Evolutionary conservation across 2,797 vertebrate genomes (phyloP).

Genomic region (Xenentodon cancila): DNA sequence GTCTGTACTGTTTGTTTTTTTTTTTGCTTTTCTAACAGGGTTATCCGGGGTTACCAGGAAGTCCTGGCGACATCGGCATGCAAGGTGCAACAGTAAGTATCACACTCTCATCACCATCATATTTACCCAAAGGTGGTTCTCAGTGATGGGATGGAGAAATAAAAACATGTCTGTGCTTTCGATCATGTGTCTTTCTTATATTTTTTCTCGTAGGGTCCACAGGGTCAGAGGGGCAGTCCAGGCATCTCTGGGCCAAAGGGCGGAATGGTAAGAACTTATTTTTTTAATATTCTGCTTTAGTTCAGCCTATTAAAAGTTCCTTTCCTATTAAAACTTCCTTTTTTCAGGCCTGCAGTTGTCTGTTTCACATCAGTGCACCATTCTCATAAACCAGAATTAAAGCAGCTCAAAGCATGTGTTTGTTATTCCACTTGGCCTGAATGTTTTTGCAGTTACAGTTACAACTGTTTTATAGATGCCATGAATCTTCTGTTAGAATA

Average conservation of each 20-base stretch:
- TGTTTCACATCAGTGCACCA: constrained; percentile 32
- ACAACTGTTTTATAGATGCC: constrained; percentile 28
- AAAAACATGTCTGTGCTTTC: background rate
- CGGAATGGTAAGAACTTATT: constrained; percentile 84
- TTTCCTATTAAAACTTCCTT: background rate
- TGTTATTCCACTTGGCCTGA: constrained; percentile 29
- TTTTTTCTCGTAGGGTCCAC: constrained; percentile 81
- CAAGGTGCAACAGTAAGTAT: constrained; percentile 89
- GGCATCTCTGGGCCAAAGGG: constrained; percentile 90
- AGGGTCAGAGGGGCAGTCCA: constrained; percentile 86
- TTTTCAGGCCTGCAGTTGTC: constrained; percentile 15
- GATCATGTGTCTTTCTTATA: background rate
- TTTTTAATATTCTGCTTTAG: constrained; percentile 14
- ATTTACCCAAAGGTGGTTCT: background rate
- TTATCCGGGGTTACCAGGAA: constrained; percentile 90
- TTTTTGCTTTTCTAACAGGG: constrained; percentile 82
- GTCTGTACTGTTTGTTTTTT: constrained; percentile 3
- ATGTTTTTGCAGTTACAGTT: constrained; percentile 36
- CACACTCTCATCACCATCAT: background rate
- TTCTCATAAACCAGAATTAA: constrained; percentile 44
- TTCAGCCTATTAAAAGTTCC: constrained; percentile 15
- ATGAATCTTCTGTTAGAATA: constrained; percentile 17
- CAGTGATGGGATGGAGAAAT: background rate
- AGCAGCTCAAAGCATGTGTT: constrained; percentile 38
- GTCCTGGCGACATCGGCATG: constrained; percentile 86